These are phyloP conservation scores for Artemia sinica DNA, from an alignment of 2,888 invertebrate species.

Conservation along the genomic window DNA sequence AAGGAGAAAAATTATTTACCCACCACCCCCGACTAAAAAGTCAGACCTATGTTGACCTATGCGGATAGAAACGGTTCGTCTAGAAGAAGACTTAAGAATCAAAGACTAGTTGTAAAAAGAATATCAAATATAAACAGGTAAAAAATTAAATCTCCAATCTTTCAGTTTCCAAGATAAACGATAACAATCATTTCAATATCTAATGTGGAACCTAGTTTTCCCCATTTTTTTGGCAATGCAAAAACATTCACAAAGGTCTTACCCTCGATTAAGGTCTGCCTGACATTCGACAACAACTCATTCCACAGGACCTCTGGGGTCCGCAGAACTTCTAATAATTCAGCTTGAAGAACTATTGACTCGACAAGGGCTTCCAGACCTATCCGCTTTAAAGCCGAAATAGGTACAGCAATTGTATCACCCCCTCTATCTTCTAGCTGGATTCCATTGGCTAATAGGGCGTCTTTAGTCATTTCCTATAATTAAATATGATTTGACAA, in stretches of 20 bases:
- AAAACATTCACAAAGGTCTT: constrained; percentile 23
- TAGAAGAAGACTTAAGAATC: too few species aligned
- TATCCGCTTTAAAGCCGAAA: constrained; percentile 70
- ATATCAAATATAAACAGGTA: too few species aligned
- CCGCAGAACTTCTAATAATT: constrained; percentile 71
- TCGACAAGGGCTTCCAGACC: constrained; percentile 64
- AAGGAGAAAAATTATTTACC: too few species aligned
- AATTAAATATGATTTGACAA: constrained; percentile 23
- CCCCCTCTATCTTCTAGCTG: constrained; percentile 75
- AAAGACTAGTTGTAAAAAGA: too few species aligned
- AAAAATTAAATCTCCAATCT: too few species aligned
- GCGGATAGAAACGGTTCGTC: too few species aligned
- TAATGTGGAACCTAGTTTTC: too few species aligned
- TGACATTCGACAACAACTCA: constrained; percentile 77
- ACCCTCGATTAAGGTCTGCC: constrained; percentile 48
- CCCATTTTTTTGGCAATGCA: too few species aligned
- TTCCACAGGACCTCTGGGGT: constrained; percentile 65
- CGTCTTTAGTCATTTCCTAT: constrained; percentile 53
- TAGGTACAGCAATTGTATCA: constrained; percentile 70
- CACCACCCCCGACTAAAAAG: too few species aligned
- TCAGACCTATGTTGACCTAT: too few species aligned
- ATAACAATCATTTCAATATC: too few species aligned
- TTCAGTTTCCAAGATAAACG: too few species aligned
- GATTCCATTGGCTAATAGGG: constrained; percentile 58
- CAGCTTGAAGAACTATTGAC: constrained; percentile 58